Evolutionary conservation across 1,140 invertebrate species (phyloP).

Genomic region (Brachionus calyciflorus): DNA sequence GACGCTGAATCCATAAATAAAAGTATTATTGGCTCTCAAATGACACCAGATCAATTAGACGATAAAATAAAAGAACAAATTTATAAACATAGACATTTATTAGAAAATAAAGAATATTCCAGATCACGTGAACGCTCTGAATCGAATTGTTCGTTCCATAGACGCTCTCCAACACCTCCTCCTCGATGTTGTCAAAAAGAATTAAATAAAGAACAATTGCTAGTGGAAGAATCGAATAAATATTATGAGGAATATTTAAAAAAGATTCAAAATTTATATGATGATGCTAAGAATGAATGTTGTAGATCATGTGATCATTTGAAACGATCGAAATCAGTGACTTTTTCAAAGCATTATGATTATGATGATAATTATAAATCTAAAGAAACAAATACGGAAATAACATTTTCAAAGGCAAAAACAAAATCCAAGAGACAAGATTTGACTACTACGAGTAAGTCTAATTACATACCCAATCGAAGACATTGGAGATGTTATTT

Average conservation of each 20-base stretch:
- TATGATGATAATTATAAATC: background rate
- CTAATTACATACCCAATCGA: background rate
- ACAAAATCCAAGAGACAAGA: background rate
- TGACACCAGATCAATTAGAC: constrained; percentile 23
- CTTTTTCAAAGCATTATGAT: background rate
- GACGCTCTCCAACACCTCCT: background rate
- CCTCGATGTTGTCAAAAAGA: background rate
- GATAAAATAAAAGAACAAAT: constrained; percentile 12
- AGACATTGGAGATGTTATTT: constrained; percentile 16
- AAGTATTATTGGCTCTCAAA: background rate
- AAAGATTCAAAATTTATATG: constrained; percentile 27
- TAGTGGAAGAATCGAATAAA: background rate
- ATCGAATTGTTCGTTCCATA: too few relatives aligned
- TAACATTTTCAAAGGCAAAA: background rate
- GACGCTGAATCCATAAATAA: constrained; percentile 33
- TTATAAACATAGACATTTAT: background rate
- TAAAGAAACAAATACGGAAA: constrained; percentile 15
- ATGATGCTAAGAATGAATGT: background rate
- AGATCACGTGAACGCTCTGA: background rate
- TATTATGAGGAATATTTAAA: background rate
- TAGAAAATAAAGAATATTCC: background rate
- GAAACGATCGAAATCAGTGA: background rate
- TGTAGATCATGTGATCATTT: background rate
- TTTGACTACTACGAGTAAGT: constrained; percentile 18
- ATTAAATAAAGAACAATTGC: too few relatives aligned